Evolutionary conservation across 2,888 invertebrate species (phyloP).

Genomic region (Drosophila putrida): DNA sequence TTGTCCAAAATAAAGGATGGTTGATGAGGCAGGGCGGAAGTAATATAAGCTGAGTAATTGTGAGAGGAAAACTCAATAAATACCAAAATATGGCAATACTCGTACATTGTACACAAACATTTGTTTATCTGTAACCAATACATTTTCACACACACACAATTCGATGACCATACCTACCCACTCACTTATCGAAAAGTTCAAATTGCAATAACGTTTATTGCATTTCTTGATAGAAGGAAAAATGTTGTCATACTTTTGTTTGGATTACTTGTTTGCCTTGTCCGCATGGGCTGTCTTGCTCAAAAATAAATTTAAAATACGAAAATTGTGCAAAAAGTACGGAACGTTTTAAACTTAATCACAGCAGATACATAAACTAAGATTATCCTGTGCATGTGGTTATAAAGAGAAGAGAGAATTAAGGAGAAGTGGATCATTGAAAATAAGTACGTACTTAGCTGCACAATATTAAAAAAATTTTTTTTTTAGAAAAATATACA

Average conservation of each 20-base stretch:
- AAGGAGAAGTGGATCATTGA: background rate
- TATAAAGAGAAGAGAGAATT: background rate
- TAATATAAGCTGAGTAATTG: constrained; percentile 29
- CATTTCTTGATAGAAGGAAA: constrained; percentile 41
- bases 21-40: background rate
- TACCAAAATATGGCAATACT: constrained; percentile 37
- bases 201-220: constrained; percentile 75
- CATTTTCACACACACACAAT: constrained; percentile 15
- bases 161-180: constrained; percentile 3
- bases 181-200: constrained; percentile 24
- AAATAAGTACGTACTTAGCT: background rate
- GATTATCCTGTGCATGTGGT: constrained; percentile 40
- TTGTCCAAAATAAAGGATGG: background rate
- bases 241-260: constrained; percentile 42
- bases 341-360: constrained; percentile 60
- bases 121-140: constrained; percentile 38
- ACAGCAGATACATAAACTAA: constrained; percentile 46
- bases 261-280: constrained; percentile 31
- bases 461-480: too few species aligned
- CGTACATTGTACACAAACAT: constrained; percentile 37
- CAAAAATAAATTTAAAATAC: constrained; percentile 30
- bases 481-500: background rate
- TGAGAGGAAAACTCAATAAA: constrained; percentile 50
- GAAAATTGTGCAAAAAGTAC: constrained; percentile 51
- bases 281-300: constrained; percentile 7